Evolutionary conservation across 2,888 invertebrate genomes (phyloP).

Genomic region (Tenthredo distinguenda): DNA sequence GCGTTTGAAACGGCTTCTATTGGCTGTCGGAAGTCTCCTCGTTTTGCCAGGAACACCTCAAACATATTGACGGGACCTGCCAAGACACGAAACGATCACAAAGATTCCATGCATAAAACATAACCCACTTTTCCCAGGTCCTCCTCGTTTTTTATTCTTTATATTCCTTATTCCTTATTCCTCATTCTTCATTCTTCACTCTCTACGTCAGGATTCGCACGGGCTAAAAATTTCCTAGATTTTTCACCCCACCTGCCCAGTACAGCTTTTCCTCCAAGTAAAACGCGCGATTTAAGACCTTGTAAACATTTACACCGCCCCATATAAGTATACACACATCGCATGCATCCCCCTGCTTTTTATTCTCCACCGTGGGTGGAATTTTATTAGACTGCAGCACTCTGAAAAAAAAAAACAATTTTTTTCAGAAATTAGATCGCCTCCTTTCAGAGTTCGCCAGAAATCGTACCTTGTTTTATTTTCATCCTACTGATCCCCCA

Average conservation of each 20-base stretch:
- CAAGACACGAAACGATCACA: conserved; percentile 51
- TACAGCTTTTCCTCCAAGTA: neutral
- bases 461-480: neutral
- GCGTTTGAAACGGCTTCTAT: conserved; percentile 50
- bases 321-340: neutral
- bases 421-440: neutral
- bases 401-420: neutral
- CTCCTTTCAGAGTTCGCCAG: neutral
- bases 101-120: conserved; percentile 52
- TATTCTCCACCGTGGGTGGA: neutral
- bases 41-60: conserved; percentile 50
- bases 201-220: neutral
- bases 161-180: conserved; percentile 1
- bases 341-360: neutral
- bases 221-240: neutral
- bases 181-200: conserved; percentile 9
- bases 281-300: conserved; percentile 4
- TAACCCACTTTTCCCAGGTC: conserved; percentile 49
- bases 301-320: neutral
- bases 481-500: neutral
- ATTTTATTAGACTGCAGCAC: conserved; percentile 15
- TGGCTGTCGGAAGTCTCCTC: conserved; percentile 52
- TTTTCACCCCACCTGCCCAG: neutral
- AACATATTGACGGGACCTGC: conserved; percentile 53
- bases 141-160: conserved; percentile 9